Evolutionary conservation across 2,888 invertebrate species (phyloP).

Genomic region (Tipula unca): DNA sequence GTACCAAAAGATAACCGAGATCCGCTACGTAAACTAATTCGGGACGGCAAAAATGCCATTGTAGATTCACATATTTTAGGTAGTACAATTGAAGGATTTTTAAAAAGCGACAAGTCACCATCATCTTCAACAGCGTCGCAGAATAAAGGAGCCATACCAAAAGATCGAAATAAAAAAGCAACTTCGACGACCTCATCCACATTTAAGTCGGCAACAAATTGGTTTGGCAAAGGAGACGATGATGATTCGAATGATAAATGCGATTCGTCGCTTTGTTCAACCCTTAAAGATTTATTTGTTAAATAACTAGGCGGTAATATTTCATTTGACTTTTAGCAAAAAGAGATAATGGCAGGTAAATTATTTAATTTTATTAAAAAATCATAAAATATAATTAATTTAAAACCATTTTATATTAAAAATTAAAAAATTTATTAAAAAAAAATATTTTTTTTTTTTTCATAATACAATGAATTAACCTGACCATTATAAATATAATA

Average conservation of each 20-base stretch:
- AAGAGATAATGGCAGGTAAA: neutral
- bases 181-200: conserved; percentile 36
- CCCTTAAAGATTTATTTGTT: conserved; percentile 78
- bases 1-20: conserved; percentile 32
- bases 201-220: conserved; percentile 34
- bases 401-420: neutral
- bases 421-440: neutral
- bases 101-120: conserved; percentile 44
- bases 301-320: conserved; percentile 49
- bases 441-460: neutral
- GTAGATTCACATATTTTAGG: conserved; percentile 74
- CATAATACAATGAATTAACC: neutral
- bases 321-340: conserved; percentile 22
- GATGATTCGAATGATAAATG: conserved; percentile 60
- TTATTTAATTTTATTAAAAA: conserved; percentile 17
- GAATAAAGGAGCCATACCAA: conserved; percentile 42
- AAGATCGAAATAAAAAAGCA: conserved; percentile 37
- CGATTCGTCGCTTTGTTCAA: conserved; percentile 73
- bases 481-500: neutral
- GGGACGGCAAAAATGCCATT: conserved; percentile 60
- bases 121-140: conserved; percentile 29
- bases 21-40: conserved; percentile 1
- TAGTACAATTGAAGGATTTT: conserved; percentile 75
- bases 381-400: conserved; percentile 15
- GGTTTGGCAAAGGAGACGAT: conserved; percentile 60